phyloP scores from a whole-genome alignment of 2,113 vertebrate genomes.

The Limanda limanda region DNA sequence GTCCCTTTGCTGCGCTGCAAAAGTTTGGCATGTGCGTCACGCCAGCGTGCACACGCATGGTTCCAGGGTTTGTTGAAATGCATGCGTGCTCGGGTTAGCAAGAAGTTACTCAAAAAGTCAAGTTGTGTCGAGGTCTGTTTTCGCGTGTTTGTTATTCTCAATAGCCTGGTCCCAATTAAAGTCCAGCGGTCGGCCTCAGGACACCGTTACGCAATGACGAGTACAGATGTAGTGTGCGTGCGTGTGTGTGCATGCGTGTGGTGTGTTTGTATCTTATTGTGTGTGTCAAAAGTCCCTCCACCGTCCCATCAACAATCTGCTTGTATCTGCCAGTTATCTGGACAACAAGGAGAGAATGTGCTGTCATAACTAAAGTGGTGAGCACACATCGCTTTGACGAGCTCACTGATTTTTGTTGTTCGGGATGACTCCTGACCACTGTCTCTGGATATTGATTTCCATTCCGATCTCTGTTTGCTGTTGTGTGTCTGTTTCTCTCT shows the following conservation, averaged over 20 bases:
- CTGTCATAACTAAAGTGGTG: too few relatives aligned
- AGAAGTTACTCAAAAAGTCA: neutral
- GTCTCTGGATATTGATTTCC: too few relatives aligned
- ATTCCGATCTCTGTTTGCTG: too few relatives aligned
- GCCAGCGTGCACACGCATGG: neutral
- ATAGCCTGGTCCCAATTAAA: neutral
- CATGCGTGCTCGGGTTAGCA: neutral
- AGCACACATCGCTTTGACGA: too few relatives aligned
- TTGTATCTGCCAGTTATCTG: neutral
- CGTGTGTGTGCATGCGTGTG: neutral
- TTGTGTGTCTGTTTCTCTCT: too few relatives aligned
- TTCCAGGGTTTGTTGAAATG: neutral
- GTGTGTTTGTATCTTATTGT: neutral
- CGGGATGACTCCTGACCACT: too few relatives aligned
- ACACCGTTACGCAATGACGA: slow-evolving; percentile 40
- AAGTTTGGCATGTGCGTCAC: slow-evolving; percentile 19
- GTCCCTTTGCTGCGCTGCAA: slow-evolving; percentile 20
- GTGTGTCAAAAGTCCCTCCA: neutral
- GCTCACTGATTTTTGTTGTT: too few relatives aligned
- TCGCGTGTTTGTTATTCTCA: neutral
- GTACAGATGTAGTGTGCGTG: neutral
- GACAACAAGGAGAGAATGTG: too few relatives aligned
- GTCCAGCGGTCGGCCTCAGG: slow-evolving; percentile 8
- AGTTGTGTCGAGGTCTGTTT: neutral
- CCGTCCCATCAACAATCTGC: neutral